Conservation (phyloP, 35 echinoderm and acorn worm genomes). For the Nesometra sesokonis region DNA sequence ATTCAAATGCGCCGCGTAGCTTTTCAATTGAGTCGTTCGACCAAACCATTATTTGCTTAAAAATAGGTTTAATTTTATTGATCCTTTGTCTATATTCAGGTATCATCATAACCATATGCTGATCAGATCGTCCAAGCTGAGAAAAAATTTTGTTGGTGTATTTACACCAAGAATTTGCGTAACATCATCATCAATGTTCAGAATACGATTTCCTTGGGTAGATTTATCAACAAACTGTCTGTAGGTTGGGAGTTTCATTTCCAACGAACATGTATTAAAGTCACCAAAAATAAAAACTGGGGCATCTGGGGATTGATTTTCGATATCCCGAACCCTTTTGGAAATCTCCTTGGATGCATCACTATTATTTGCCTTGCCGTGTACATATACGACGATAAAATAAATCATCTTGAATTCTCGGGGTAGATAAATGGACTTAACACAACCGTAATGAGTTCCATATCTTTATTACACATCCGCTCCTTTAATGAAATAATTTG, state of each 20-base stretch:
- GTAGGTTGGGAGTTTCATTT: background rate
- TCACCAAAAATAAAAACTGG: background rate
- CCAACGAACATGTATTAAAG: background rate
- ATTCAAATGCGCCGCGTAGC: too few species aligned
- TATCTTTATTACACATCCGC: slow-evolving; percentile 9
- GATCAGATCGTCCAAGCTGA: too few species aligned
- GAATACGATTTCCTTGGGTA: background rate
- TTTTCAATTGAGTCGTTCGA: too few species aligned
- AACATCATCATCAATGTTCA: too few species aligned
- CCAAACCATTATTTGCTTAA: too few species aligned
- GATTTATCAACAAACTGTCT: background rate
- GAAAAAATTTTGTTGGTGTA: too few species aligned
- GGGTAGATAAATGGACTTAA: slow-evolving; percentile 32
- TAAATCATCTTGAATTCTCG: slow-evolving; percentile 24
- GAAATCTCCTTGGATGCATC: background rate
- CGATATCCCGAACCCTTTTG: background rate
- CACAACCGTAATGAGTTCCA: slow-evolving; percentile 13
- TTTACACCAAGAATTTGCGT: too few species aligned
- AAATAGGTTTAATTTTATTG: too few species aligned
- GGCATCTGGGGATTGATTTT: background rate
- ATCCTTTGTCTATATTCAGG: too few species aligned
- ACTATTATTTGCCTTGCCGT: background rate
- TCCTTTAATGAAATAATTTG: slow-evolving; percentile 7
- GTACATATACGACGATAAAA: background rate
- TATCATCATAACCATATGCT: too few species aligned